Conservation (phyloP, 2,113 vertebrate species). For the Ceyx cyanopectus region DNA sequence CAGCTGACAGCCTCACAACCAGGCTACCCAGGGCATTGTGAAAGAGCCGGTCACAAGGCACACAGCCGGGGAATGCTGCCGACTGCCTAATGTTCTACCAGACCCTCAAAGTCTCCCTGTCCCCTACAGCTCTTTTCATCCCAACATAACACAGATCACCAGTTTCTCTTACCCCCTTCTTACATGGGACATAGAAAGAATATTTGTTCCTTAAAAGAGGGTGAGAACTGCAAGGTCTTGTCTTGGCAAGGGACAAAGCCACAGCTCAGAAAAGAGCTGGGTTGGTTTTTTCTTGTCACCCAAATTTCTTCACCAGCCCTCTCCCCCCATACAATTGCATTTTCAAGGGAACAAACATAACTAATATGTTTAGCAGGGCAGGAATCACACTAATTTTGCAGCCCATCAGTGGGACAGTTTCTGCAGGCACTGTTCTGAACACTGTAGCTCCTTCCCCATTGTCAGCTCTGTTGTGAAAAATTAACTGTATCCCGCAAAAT, state of each 20-base stretch:
- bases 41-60: constrained; percentile 39
- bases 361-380: not conserved
- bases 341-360: not conserved
- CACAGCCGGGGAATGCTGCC: not conserved
- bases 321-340: accelerated
- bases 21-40: constrained; percentile 6
- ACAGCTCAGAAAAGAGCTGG: accelerated
- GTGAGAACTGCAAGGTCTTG: not conserved
- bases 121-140: not conserved
- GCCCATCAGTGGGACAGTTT: not conserved
- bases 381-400: not conserved
- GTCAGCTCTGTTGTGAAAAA: not conserved
- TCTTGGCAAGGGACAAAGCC: not conserved
- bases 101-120: not conserved
- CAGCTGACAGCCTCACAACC: not conserved
- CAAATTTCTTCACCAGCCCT: not conserved
- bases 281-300: not conserved
- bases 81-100: not conserved
- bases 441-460: not conserved
- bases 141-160: not conserved
- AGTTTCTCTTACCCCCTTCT: not conserved
- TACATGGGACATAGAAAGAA: not conserved
- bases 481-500: not conserved
- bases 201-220: not conserved
- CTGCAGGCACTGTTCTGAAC: not conserved